Percentiles rank a stretch among this genome's conserved stretches.
These are phyloP conservation scores for Minunthozetes semirufus DNA, from an alignment of 2,888 invertebrate genomes.

Conservation along the genomic window DNA sequence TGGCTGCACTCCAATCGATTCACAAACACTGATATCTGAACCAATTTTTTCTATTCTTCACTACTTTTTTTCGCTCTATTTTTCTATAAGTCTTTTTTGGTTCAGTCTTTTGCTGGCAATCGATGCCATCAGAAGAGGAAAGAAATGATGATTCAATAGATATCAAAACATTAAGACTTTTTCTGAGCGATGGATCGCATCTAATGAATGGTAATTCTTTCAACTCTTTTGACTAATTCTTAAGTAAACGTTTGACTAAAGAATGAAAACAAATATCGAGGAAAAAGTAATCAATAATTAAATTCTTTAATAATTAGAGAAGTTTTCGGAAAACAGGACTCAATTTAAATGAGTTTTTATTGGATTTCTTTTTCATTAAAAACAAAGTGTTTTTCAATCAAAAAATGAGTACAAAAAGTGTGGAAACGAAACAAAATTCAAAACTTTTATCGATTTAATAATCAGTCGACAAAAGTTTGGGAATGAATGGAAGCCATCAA, in stretches of 20 bases:
- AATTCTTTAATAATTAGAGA: too few species aligned
- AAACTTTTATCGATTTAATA: not conserved
- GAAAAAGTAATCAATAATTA: too few species aligned
- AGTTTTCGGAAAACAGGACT: too few species aligned
- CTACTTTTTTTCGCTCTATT: not conserved
- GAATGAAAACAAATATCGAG: too few species aligned
- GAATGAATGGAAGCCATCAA: not conserved
- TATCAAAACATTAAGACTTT: constrained; percentile 3
- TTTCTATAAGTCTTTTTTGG: not conserved
- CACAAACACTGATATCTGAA: not conserved
- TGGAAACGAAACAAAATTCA: not conserved
- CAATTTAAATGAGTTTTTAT: too few species aligned
- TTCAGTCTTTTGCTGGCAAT: not conserved
- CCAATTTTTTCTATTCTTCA: not conserved
- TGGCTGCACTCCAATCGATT: constrained; percentile 22
- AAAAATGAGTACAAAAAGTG: too few species aligned
- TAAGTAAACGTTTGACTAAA: too few species aligned
- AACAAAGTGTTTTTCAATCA: too few species aligned
- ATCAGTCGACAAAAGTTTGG: not conserved
- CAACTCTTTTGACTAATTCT: too few species aligned
- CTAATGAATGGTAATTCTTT: too few species aligned
- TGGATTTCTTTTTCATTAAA: too few species aligned
- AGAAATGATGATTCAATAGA: constrained; percentile 15
- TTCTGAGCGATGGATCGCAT: not conserved
- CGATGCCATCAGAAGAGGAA: not conserved